phyloP scores from a whole-genome alignment of 2,113 vertebrate species.

The Anser cygnoides region DNA sequence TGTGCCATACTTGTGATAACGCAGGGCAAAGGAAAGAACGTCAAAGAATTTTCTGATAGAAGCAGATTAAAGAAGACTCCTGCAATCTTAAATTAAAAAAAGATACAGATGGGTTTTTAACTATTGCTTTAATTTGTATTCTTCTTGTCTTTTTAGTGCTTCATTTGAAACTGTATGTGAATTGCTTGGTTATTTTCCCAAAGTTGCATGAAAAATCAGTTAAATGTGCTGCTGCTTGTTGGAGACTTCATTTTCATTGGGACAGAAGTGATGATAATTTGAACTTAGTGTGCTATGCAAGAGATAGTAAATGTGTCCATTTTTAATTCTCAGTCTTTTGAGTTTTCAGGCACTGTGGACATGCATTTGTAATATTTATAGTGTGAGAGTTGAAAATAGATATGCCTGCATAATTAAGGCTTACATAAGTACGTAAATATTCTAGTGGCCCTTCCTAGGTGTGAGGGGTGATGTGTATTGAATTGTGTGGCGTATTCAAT shows the following conservation, averaged over 20 bases:
- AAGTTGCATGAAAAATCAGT: background rate
- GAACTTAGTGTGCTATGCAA: background rate
- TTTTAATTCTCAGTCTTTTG: background rate
- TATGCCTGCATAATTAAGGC: conserved; percentile 18
- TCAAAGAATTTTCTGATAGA: background rate
- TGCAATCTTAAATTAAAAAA: background rate
- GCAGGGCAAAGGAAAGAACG: background rate
- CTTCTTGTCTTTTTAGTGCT: background rate
- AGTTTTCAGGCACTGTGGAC: background rate
- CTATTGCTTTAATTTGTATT: background rate
- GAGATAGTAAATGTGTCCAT: background rate
- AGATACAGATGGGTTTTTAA: background rate
- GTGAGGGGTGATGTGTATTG: background rate
- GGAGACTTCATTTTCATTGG: background rate
- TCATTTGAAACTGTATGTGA: background rate
- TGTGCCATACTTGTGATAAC: background rate
- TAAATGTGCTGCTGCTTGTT: background rate
- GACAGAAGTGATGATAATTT: background rate
- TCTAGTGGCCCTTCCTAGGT: background rate
- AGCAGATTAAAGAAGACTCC: background rate
- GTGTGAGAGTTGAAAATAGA: conserved; percentile 10
- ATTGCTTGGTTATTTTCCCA: background rate
- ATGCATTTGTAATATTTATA: conserved; percentile 7
- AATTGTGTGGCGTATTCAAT: background rate
- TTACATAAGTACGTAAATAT: conserved; percentile 42